Evolutionary conservation across 2,113 vertebrate genomes (phyloP), one percentile per base, ranked within the genome.

Genomic region (Galeopterus variegatus): DNA sequence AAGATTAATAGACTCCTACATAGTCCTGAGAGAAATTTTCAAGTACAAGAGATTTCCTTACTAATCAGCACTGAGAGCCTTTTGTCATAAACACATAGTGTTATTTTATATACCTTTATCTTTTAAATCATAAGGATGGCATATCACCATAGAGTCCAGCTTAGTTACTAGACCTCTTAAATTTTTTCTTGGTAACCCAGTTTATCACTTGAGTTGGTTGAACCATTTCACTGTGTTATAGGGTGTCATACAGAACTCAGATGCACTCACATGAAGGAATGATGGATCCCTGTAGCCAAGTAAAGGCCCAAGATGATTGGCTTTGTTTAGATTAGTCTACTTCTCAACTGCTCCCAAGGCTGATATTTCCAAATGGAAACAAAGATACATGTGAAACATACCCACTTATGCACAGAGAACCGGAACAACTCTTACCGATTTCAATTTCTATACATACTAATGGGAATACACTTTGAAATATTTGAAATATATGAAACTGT

Each of bases 201-300:
- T 84, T 91, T 91, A 81, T 64, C 19, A 13, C 8, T 91, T 88
- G 58, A 85, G 79, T 84, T 65, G 88, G 2, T 80, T 92, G 56
- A 92, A 79, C 28, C 36, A 88, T 93, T 88, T 91, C 41, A 93
- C 6, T 85, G 58, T 31, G 4, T 67, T 50, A 62, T 21, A 5
- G 81, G 6, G 9, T 73, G 17, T 85, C 45, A 50, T 69, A n/a
- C 33, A 83, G 83, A 28, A 95, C 56, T 9, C 85, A 64, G 23
- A 76, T 86, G 23, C 15, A 70, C n/a, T 88, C 10, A 45, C 19
- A 24, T 60, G 62, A 80, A 88, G 45, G 5, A 90, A 48, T 84
- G 62, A 65, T 15, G 69, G 79, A 36, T 72, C 24, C 24, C 24
- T 85, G 5, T 18, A 62, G 14, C 8, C 62, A 41, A n/a, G 14